A percentile compares a stretch with the other conserved stretches of the same genome.
Conservation (phyloP, 2,113 vertebrate genomes). For the Saguinus midas region DNA sequence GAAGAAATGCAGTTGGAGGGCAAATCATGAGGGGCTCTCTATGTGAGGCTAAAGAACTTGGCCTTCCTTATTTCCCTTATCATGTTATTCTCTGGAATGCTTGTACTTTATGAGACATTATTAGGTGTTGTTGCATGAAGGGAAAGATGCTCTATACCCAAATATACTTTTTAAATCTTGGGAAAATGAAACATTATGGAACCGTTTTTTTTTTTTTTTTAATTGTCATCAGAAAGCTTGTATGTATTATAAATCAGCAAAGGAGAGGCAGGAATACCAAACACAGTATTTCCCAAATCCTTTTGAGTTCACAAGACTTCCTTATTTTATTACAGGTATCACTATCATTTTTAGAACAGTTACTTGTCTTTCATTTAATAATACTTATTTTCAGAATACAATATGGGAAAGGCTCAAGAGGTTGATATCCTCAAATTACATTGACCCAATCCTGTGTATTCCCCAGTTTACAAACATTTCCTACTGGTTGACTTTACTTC, state of each 20-base stretch:
- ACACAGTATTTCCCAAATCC: not conserved
- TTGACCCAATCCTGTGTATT: not conserved
- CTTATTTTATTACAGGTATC: not conserved
- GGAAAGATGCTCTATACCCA: not conserved
- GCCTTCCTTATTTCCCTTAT: not conserved
- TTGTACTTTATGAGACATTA: not conserved
- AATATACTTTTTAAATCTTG: not conserved
- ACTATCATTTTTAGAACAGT: not conserved
- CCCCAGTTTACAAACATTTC: not conserved
- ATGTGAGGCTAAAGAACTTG: not conserved
- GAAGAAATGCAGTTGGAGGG: not conserved
- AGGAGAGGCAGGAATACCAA: not conserved
- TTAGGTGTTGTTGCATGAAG: not conserved
- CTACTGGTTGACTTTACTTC: not conserved
- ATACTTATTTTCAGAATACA: not conserved
- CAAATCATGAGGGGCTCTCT: fast-evolving
- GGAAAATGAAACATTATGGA: not conserved
- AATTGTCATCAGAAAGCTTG: not conserved
- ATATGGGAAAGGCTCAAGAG: not conserved
- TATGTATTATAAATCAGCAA: not conserved
- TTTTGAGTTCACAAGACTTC: not conserved
- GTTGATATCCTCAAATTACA: not conserved
- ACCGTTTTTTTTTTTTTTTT: not conserved
- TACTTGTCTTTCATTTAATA: not conserved
- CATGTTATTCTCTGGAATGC: not conserved